Evolutionary conservation across 2,888 invertebrate genomes (phyloP).

Genomic region (Caenorhabditis sp.): DNA sequence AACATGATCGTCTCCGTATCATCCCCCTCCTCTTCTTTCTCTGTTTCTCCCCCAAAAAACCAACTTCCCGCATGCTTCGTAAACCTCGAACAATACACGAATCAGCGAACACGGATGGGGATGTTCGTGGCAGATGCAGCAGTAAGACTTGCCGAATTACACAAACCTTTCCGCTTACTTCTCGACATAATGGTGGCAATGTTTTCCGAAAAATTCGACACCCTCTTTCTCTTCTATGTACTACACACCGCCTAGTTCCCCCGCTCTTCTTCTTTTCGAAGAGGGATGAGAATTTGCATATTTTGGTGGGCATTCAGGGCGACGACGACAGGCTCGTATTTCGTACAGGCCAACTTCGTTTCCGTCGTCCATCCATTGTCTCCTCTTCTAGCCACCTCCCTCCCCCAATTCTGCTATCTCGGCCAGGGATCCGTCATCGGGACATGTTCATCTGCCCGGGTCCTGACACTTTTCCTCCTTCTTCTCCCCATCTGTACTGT

Average conservation of each 20-base stretch:
- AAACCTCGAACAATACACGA: conserved; percentile 29
- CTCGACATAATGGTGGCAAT: conserved; percentile 24
- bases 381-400: too few species aligned
- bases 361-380: too few species aligned
- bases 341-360: conserved; percentile 28
- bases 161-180: conserved; percentile 16
- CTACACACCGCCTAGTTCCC: neutral
- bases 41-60: conserved; percentile 1
- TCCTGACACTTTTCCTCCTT: conserved; percentile 6
- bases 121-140: conserved; percentile 24
- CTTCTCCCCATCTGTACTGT: conserved; percentile 33
- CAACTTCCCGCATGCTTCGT: conserved; percentile 22
- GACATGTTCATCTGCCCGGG: conserved; percentile 45
- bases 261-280: neutral
- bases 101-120: too few species aligned
- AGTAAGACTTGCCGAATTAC: conserved; percentile 19
- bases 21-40: neutral
- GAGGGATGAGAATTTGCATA: conserved; percentile 44
- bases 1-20: too few species aligned
- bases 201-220: conserved; percentile 38
- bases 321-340: conserved; percentile 38
- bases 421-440: conserved; percentile 11
- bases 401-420: conserved; percentile 42
- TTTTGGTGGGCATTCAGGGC: conserved; percentile 38
- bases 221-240: conserved; percentile 1